These are phyloP conservation scores for Cygnus olor DNA, from an alignment of 2,797 vertebrate species.

Conservation along the genomic window DNA sequence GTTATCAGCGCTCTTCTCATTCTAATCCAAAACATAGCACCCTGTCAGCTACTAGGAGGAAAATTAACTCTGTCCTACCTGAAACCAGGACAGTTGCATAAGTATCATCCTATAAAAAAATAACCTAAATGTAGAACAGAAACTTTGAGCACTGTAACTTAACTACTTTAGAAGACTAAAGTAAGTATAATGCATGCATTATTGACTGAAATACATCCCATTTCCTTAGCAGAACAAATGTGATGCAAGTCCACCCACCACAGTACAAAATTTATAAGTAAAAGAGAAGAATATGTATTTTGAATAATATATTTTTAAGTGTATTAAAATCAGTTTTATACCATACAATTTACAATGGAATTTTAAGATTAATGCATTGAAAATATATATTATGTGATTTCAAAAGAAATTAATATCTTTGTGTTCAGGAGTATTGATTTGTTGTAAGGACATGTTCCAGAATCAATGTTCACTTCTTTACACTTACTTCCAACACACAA, in stretches of 20 bases:
- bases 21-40: no score
- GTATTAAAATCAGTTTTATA: neutral
- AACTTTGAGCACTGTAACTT: neutral
- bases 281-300: neutral
- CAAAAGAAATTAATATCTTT: neutral
- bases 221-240: neutral
- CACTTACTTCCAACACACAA: neutral
- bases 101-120: neutral
- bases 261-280: neutral
- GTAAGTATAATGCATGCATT: neutral
- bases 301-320: neutral
- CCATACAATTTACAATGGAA: neutral
- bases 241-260: neutral
- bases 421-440: neutral
- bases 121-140: neutral
- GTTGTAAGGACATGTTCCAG: neutral
- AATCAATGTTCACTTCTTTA: conserved; percentile 6
- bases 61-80: no score
- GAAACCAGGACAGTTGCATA: no score
- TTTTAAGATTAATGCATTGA: neutral
- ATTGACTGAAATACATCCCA: neutral
- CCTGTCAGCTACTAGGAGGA: no score
- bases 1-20: no score
- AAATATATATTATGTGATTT: neutral
- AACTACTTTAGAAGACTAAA: neutral